Evolutionary conservation across 2,113 vertebrate species (phyloP), one percentile per base, ranked within the genome.

Genomic region (Paramormyrops kingsleyae): DNA sequence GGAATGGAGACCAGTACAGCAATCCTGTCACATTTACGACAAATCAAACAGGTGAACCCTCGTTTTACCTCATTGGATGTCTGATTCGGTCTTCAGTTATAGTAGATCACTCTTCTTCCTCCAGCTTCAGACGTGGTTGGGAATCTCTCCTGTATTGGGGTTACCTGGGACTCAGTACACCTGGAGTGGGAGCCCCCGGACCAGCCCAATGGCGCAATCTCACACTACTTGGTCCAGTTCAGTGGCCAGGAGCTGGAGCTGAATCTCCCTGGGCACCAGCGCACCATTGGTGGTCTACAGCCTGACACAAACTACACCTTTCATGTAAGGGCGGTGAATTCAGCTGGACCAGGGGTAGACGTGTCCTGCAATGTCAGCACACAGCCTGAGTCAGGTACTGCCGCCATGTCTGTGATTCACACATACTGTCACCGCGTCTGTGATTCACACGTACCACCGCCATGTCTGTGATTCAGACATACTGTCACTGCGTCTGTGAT

Each of bases 1-100:
- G 98, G 80, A 98, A 99, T 83, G 98, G 98, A 90, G 96, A 99
- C 93, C 97, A 97, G 87, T 98, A 97, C 94, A 99, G 98, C 94
- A 96, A 95, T 27, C 92, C 95, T 66, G 95, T 99, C 80, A 95
- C 95, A 88, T 97, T 99, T 91, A 98, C 96, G 87, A 98, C 98
- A 0, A 96, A 95, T 53, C 97, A 99, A 94, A 97, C 98, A 95
- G 98, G 98, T 99, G 92, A 83, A 12, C 6, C 4, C 56, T 77
- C 17, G 1, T 66, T 13, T 83, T n/a, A 17, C 88, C 52, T 13
- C 7, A 62, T 4, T 87, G 24, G 31, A n/a, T 62, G 31, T 62
- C 50, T 59, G 59, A 19, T 88, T 88, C n/a, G 39, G 1, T 46
- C 19, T 62, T 88, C 17, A 62, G 87, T 44, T 44, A 66, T 62